A percentile compares a stretch with the other conserved stretches of the same genome.
Evolutionary conservation across 2,888 invertebrate genomes (phyloP).

Genomic region (Euclidia mi): DNA sequence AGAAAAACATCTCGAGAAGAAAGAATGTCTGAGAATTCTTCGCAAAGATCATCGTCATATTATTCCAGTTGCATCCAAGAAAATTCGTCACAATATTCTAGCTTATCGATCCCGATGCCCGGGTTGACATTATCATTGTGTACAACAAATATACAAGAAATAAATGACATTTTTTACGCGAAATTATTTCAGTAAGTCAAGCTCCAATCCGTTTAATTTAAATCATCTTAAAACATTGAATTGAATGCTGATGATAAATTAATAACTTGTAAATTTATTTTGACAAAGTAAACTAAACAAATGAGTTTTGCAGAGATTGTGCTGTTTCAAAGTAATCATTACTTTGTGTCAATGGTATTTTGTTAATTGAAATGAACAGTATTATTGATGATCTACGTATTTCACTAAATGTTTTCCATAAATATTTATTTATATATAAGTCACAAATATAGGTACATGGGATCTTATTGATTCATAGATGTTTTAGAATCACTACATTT

Average conservation of each 20-base stretch:
- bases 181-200: constrained; percentile 30
- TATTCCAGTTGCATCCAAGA: too few species aligned
- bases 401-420: too few species aligned
- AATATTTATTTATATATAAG: too few species aligned
- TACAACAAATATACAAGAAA: not conserved
- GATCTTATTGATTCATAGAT: too few species aligned
- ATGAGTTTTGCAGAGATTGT: constrained; percentile 34
- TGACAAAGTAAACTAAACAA: constrained; percentile 42
- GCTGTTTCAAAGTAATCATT: constrained; percentile 25
- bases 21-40: too few species aligned
- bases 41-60: too few species aligned
- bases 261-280: constrained; percentile 56
- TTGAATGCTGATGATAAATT: constrained; percentile 50
- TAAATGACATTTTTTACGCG: constrained; percentile 16
- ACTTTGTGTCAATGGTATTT: constrained; percentile 20
- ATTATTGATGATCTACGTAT: not conserved
- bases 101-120: too few species aligned
- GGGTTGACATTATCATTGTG: too few species aligned
- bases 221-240: constrained; percentile 39
- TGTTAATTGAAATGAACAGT: constrained; percentile 35
- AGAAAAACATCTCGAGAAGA: too few species aligned
- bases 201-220: constrained; percentile 35
- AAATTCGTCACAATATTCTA: too few species aligned
- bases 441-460: too few species aligned
- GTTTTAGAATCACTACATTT: too few species aligned